Evolutionary conservation across 2,888 invertebrate species (phyloP).

Genomic region (Agelastica alni): DNA sequence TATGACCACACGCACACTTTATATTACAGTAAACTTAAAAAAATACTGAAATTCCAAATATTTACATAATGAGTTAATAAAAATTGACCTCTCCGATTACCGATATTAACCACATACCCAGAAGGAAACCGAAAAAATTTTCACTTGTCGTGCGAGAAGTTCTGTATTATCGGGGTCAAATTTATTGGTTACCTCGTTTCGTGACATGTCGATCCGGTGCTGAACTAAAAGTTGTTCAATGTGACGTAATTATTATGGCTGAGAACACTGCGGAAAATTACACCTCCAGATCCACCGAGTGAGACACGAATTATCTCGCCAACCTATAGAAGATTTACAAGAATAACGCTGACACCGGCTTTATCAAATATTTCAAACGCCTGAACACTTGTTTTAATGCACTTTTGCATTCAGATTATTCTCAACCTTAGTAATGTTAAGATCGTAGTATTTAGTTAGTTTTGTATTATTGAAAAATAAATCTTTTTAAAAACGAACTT

Average conservation of each 20-base stretch:
- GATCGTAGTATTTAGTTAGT: no score
- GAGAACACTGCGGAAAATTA: neutral
- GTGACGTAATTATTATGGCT: conserved; percentile 4
- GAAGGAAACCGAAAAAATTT: conserved; percentile 7
- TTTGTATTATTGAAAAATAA: no score
- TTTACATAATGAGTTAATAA: neutral
- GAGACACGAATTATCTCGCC: no score
- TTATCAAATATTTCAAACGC: no score
- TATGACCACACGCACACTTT: neutral
- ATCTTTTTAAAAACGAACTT: no score
- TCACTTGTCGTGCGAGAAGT: conserved; percentile 3
- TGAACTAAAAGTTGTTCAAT: conserved; percentile 6
- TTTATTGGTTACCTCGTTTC: conserved; percentile 11
- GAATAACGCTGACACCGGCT: no score
- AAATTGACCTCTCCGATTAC: neutral
- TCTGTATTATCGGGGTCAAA: conserved; percentile 11
- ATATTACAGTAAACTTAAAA: neutral
- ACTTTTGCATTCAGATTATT: no score
- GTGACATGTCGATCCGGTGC: conserved; percentile 7
- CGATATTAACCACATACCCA: conserved; percentile 1
- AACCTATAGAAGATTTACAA: no score
- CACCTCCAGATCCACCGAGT: neutral
- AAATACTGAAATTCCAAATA: neutral
- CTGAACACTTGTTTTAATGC: no score
- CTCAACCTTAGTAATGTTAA: no score